Base-by-base conservation (phyloP, 1,140 invertebrate species). In the Hyphantria cunea region DNA sequence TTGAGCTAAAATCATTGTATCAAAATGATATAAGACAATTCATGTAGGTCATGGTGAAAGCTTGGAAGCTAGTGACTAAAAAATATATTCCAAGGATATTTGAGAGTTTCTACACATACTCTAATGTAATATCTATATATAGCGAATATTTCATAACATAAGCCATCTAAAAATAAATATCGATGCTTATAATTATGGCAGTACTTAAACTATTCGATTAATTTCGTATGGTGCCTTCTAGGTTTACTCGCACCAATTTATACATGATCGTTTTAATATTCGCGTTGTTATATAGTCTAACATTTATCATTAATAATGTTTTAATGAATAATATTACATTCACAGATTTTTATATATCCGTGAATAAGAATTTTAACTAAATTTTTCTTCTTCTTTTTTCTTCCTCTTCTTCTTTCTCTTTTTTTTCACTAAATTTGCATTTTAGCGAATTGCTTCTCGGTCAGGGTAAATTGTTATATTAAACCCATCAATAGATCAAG, bases 161-260 rank as follows among this genome's bases (percentile, higher is more conserved):
- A 64, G 59, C 64, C 34, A n/a, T 66, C 59, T 53, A 55, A 62
- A 72, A 62, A 72, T 72, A 72, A 72, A 61, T 63, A 63, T 58
- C 44, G 37, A 55, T 47, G 59, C 69, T 72, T 72, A 72, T 34
- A 60, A 34, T 49, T 63, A 67, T 72, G 64, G 69, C 69, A 72
- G 69, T 68, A 62, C 53, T 66, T 63, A 58, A 53, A 39, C 14
- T 58, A 58, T 58, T 11, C 14, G 12, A 15, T 31, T 42, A 32
- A 47, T 56, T 56, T 37, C 42, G 31, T 47, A 17, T 55, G 53
- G 41, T 45, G 42, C 31, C 42, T 34, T 33, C 42, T 47, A 47
- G n/a, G n/a, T n/a, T n/a, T 44, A 55, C 32, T 44, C 41, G 39
- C 51, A 54, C 15, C 52, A 17, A 54, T 44, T n/a, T 33, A 32